A percentile compares a stretch with the other conserved stretches of the same genome.
phyloP scores from a whole-genome alignment of 2,113 vertebrate genomes.

The Callocephalon fimbriatum region DNA sequence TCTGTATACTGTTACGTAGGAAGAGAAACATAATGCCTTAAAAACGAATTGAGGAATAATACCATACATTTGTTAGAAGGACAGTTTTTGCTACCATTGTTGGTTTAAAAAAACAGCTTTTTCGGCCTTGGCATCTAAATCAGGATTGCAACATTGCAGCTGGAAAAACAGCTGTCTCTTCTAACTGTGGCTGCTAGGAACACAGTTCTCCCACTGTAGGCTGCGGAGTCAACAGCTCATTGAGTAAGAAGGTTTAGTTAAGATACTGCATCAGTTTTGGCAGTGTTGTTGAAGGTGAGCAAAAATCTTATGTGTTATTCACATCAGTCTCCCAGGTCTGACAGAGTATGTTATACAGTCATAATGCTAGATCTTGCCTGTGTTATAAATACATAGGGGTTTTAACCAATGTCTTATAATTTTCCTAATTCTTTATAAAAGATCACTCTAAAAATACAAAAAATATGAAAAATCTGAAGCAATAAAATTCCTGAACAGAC shows the following conservation, averaged over 20 bases:
- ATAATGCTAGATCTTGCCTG: neutral
- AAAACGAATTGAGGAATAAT: slow-evolving; percentile 12
- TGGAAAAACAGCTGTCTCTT: slow-evolving; percentile 31
- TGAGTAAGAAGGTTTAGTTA: neutral
- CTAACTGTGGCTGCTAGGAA: neutral
- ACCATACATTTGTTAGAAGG: slow-evolving; percentile 53
- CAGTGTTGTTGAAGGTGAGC: neutral
- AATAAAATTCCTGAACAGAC: neutral
- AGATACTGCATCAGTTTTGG: neutral
- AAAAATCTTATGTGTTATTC: neutral
- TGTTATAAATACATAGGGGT: neutral
- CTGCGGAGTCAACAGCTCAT: neutral
- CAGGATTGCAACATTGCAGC: slow-evolving; percentile 10
- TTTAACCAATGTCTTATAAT: neutral
- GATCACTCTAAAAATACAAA: neutral
- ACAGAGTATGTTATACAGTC: neutral
- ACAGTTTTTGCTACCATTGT: slow-evolving; percentile 55
- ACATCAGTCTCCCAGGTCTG: neutral
- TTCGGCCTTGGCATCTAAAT: slow-evolving; percentile 23
- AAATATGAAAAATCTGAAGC: neutral
- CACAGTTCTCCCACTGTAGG: neutral
- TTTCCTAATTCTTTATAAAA: neutral
- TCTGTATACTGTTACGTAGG: slow-evolving; percentile 49
- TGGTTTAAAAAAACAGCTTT: slow-evolving; percentile 7
- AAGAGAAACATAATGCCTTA: slow-evolving; percentile 38